Base-by-base conservation (phyloP, 2,888 invertebrate genomes). In the Microctonus brassicae region DNA sequence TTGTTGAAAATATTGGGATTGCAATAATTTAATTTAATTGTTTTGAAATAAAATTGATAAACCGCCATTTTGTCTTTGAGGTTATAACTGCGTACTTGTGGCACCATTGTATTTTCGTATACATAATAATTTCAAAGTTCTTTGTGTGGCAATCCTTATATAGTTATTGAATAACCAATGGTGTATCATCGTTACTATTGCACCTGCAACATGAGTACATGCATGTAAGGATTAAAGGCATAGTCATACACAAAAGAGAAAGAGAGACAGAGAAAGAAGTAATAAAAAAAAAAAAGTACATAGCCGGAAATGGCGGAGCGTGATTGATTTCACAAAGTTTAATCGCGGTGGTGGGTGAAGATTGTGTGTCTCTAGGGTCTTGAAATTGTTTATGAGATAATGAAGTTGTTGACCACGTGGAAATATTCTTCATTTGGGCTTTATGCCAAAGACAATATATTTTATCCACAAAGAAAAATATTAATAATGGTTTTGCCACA, bases 251-350 rank as follows among this genome's bases (percentile, higher is more conserved):
- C 29, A 13, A 55, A 58, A 69, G 64, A 52, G 58, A 67, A 63
- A 20, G 60, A 63, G 53, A 61, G 22, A 47, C 36, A n/a, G 47
- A 17, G 47, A 42, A n/a, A 7, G 47, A n/a, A 65, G 62, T 29
- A 53, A 60, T n/a, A 60, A 42, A 39, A 42, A 62, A 58, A 36
- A 68, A 71, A 42, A 69, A 65, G 47, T 24, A 63, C 34, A 42
- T 24, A 62, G 42, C 75, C 75, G 75, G 73, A 77, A 76, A 74
- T 75, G 75, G 71, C 69, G 69, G 73, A 74, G 70, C 62, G 72
- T 76, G 69, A 78, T 79, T 74, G 75, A 78, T 76, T 76, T 65
- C 11, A 36, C 69, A 63, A 73, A 66, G 36, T 71, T 36, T 61
- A 61, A 62, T 67, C 53, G 36, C 61, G 33, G 39, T 62, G 53